Evolutionary conservation across 2,888 invertebrate species (phyloP), one percentile per base, ranked within the genome.

Genomic region (Drosophila histrio): DNA sequence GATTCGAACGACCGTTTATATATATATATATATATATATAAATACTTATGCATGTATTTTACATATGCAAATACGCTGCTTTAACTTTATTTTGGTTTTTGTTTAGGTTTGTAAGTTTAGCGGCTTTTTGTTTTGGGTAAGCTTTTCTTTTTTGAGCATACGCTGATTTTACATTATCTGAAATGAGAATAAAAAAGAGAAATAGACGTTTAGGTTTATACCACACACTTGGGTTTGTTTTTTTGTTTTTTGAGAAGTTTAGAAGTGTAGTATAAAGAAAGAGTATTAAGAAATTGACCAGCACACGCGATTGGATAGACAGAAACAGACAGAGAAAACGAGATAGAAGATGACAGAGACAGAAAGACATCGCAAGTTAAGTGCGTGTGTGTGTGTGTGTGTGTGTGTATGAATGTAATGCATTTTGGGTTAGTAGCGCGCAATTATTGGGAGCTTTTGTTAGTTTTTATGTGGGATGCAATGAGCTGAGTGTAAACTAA

Each of bases 151-250:
- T 69, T 70, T 73, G 83, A 87, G 87, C 82, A 87, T 88, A 90
- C 89, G 89, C 90, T 88, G 89, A 85, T 78, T 85, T 87, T 84
- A 83, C 81, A 89, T 89, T 90, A 89, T 90, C 90, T 90, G 90
- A 89, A 90, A 90, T 90, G 91, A 90, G 90, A 90, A 79, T 83
- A 89, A 85, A 80, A 87, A 82, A 79, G 87, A 87, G 72, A 89
- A 79, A 89, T 71, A 88, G 66, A 81, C 77, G 82, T 82, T 84
- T 85, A 88, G 87, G 82, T 74, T 87, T 85, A 84, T 80, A 89
- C 87, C 85, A 67, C 77, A 79, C 21, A 71, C 34, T 61, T 58
- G 71, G 54, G 53, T 59, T 43, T 21, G 4, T 50, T 15, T 7
- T 24, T 49, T 59, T 60, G 1, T n/a, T 50, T 50, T 39, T 22